Conservation (phyloP, 2,888 invertebrate genomes). For the Corythucha ciliata region DNA sequence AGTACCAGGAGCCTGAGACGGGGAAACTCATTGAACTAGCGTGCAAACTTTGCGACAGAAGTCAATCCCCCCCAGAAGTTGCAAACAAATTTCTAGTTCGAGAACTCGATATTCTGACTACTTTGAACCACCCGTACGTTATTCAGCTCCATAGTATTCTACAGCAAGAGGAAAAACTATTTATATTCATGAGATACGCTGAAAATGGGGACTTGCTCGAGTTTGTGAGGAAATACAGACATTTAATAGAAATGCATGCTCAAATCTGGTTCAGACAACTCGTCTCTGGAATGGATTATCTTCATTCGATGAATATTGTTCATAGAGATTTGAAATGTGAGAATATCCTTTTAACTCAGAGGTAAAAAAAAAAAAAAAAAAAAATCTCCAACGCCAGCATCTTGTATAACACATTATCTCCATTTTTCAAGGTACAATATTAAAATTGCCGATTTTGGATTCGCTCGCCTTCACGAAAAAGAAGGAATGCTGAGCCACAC, state of each 20-base stretch:
- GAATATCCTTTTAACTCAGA: slow-evolving; percentile 75
- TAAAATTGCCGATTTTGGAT: slow-evolving; percentile 90
- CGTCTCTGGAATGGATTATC: slow-evolving; percentile 70
- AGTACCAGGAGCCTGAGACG: slow-evolving; percentile 62
- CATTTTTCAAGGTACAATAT: slow-evolving; percentile 76
- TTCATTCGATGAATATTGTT: slow-evolving; percentile 74
- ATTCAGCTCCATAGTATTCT: slow-evolving; percentile 81
- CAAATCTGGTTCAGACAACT: slow-evolving; percentile 81
- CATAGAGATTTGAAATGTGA: slow-evolving; percentile 92
- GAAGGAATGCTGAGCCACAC: slow-evolving; percentile 76
- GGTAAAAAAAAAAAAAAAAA: too few species aligned
- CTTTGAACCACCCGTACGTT: slow-evolving; percentile 82
- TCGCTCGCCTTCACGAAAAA: slow-evolving; percentile 72
- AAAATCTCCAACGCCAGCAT: too few species aligned
- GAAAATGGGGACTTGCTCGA: slow-evolving; percentile 84
- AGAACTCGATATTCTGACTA: slow-evolving; percentile 79
- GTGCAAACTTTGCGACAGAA: slow-evolving; percentile 85
- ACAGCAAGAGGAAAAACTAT: slow-evolving; percentile 71
- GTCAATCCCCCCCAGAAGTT: slow-evolving; percentile 80
- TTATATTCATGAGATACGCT: slow-evolving; percentile 85
- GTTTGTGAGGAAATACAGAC: slow-evolving; percentile 67
- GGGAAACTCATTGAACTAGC: slow-evolving; percentile 64
- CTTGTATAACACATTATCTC: too few species aligned
- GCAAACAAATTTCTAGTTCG: slow-evolving; percentile 87
- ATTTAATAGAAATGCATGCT: slow-evolving; percentile 67